phyloP scores from a whole-genome alignment of 2,113 vertebrate genomes.

The Coturnix japonica region DNA sequence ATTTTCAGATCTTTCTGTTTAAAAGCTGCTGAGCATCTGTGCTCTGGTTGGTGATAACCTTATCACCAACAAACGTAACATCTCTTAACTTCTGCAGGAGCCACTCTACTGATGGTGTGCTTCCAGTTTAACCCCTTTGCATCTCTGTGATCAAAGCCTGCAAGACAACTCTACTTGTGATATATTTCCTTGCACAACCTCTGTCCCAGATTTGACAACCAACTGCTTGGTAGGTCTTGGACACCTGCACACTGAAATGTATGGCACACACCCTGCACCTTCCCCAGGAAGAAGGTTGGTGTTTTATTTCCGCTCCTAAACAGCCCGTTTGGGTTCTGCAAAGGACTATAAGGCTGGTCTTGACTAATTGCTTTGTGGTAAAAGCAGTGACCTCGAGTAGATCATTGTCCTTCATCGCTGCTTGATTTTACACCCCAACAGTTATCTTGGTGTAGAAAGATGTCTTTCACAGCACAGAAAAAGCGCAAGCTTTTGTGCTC shows the following conservation, averaged over 20 bases:
- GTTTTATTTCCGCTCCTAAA: conserved; percentile 15
- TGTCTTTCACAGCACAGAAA: neutral
- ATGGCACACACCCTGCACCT: neutral
- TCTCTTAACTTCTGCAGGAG: neutral
- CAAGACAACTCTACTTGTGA: neutral
- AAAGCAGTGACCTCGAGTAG: conserved; percentile 24
- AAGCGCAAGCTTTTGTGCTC: neutral
- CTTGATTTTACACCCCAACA: neutral
- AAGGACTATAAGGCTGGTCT: conserved; percentile 5
- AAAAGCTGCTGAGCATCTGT: accelerated
- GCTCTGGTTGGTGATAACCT: too few relatives aligned
- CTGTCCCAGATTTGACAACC: neutral
- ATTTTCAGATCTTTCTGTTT: neutral
- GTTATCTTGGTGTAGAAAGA: neutral
- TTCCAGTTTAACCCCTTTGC: neutral
- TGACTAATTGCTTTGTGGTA: conserved; percentile 30
- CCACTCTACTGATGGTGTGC: accelerated
- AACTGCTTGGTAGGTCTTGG: neutral
- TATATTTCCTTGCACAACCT: neutral
- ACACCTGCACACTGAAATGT: neutral
- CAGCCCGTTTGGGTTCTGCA: neutral
- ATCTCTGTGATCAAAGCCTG: neutral
- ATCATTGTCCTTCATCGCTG: conserved; percentile 20
- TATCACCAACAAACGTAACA: neutral
- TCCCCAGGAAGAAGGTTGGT: neutral